These are phyloP conservation scores for Crossocerus cetratus DNA, from an alignment of 2,888 invertebrate genomes.

Conservation along the genomic window DNA sequence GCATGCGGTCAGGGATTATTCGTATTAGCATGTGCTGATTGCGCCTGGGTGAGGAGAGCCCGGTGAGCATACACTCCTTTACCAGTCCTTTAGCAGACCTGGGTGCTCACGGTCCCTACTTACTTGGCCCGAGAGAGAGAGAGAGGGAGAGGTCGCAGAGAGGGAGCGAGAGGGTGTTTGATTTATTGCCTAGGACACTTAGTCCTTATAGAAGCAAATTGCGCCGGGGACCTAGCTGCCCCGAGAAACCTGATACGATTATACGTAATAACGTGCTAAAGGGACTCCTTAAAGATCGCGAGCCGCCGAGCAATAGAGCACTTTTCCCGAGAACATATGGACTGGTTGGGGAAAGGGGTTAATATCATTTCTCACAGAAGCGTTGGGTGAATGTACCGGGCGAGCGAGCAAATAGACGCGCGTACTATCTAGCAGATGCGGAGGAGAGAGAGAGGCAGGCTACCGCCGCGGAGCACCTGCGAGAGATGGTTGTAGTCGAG, in stretches of 20 bases:
- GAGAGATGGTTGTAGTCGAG: slow-evolving; percentile 5
- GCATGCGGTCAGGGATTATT: slow-evolving; percentile 61
- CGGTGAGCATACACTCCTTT: slow-evolving; percentile 13
- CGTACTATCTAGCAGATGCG: slow-evolving; percentile 3
- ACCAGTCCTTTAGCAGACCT: neutral
- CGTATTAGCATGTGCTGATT: slow-evolving; percentile 67
- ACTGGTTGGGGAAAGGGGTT: neutral
- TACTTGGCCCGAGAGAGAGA: no score
- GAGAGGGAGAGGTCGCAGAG: slow-evolving; percentile 16
- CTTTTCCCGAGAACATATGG: no score
- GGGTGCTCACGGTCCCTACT: slow-evolving; percentile 1
- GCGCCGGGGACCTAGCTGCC: slow-evolving; percentile 2
- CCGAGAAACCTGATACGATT: slow-evolving; percentile 9
- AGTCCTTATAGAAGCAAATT: slow-evolving; percentile 32
- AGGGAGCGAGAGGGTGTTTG: slow-evolving; percentile 37
- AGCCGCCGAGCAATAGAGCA: no score
- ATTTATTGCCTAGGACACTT: slow-evolving; percentile 52
- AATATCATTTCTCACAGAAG: slow-evolving; percentile 1
- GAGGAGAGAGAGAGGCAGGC: slow-evolving; percentile 8
- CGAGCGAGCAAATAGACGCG: neutral
- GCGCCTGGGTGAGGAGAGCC: slow-evolving; percentile 52
- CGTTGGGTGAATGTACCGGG: neutral
- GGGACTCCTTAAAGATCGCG: slow-evolving; percentile 9
- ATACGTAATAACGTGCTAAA: slow-evolving; percentile 15
- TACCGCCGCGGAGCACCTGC: slow-evolving; percentile 43